Evolutionary conservation across 2,113 vertebrate species (phyloP).

Genomic region (Aegotheles bennettii): DNA sequence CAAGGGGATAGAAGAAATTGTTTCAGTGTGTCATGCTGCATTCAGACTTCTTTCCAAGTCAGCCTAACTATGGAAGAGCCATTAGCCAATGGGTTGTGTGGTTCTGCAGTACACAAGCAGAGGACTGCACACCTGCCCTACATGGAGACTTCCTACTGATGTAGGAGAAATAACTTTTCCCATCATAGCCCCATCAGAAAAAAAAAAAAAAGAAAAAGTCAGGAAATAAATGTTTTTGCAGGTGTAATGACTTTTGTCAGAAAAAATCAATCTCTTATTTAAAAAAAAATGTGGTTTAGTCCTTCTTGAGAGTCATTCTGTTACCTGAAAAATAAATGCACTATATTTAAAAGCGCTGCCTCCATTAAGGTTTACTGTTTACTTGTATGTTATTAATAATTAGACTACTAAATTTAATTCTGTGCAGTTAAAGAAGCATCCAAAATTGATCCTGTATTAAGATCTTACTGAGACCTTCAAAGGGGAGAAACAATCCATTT

Average conservation of each 20-base stretch:
- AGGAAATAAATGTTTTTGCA: neutral
- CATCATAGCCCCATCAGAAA: rapidly evolving
- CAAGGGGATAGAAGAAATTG: neutral
- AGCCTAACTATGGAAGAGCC: neutral
- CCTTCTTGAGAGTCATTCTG: neutral
- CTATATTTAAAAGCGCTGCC: neutral
- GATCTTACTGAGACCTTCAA: neutral
- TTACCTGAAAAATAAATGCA: neutral
- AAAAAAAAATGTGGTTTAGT: neutral
- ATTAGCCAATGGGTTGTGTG: neutral
- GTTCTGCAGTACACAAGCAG: neutral
- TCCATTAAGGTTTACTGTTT: neutral
- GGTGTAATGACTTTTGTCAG: neutral
- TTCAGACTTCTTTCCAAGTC: neutral
- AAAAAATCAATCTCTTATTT: neutral
- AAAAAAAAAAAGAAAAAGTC: neutral
- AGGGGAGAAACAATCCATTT: neutral
- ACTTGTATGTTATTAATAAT: neutral
- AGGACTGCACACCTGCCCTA: neutral
- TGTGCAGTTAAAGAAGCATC: neutral
- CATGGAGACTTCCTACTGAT: neutral
- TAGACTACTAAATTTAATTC: neutral
- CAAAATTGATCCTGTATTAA: neutral
- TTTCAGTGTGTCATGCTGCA: neutral
- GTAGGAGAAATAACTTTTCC: neutral